These are phyloP conservation scores for Melinaea marsaeus DNA, from an alignment of 2,888 invertebrate genomes.

Conservation along the genomic window DNA sequence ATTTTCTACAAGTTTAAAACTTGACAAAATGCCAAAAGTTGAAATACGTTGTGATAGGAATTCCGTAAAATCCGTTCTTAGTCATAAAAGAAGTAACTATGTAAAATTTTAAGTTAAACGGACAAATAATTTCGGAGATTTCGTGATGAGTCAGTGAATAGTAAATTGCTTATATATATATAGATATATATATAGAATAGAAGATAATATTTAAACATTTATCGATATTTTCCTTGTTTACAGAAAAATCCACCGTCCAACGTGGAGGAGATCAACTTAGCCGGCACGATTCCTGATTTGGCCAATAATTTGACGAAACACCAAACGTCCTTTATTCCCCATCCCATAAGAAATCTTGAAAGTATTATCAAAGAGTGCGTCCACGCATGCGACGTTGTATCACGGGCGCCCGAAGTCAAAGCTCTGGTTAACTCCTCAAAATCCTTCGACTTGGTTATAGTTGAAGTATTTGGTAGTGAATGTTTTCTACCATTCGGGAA, in stretches of 20 bases:
- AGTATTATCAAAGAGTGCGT: slow-evolving; percentile 71
- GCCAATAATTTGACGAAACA: slow-evolving; percentile 61
- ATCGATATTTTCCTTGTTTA: slow-evolving; percentile 32
- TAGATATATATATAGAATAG: too few relatives aligned
- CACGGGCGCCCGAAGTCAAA: slow-evolving; percentile 57
- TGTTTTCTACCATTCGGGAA: slow-evolving; percentile 77
- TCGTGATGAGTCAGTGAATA: too few relatives aligned
- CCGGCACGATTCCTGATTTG: slow-evolving; percentile 71
- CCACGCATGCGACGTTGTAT: slow-evolving; percentile 64
- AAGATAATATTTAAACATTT: slow-evolving; percentile 5
- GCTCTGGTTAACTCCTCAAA: slow-evolving; percentile 58
- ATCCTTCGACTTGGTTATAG: slow-evolving; percentile 63
- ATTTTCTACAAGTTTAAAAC: too few relatives aligned
- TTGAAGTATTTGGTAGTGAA: slow-evolving; percentile 76
- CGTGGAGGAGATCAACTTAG: slow-evolving; percentile 66
- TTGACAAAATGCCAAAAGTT: too few relatives aligned
- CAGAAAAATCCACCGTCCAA: slow-evolving; percentile 67
- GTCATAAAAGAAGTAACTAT: too few relatives aligned
- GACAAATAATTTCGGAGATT: too few relatives aligned
- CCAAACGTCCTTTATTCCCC: slow-evolving; percentile 57
- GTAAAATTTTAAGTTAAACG: too few relatives aligned
- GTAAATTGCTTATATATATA: too few relatives aligned
- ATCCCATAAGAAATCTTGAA: slow-evolving; percentile 60
- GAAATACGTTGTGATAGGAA: too few relatives aligned
- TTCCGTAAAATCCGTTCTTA: too few relatives aligned